Base-by-base conservation (phyloP, 23 tunicate genomes). In the Styela clava region DNA sequence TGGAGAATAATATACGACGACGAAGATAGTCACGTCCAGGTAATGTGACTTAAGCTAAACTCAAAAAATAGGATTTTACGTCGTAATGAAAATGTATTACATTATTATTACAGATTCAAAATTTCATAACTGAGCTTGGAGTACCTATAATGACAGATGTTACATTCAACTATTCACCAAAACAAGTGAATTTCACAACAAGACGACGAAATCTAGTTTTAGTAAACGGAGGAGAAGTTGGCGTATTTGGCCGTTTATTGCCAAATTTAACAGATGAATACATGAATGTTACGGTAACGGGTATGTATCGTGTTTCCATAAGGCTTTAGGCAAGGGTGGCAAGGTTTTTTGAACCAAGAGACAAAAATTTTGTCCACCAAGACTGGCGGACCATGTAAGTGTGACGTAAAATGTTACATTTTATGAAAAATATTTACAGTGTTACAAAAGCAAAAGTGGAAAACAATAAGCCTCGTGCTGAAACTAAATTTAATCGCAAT, bases 1-100 rank as follows among this genome's bases (percentile, higher is more conserved):
- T 84, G 82, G 87, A 37, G 63, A 65, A 79, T 73, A 24, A 76
- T 84, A 0, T 84, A 44, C 24, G 87, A 84, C 36, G 82, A 76
- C 67, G 82, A 69, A 0, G 87, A 76, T 24, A 79, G 81, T 19
- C 81, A 61, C 31, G 36, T 76, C 3, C 87, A 84, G 82, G 87
- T 76, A 36, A 52, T 21, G 22, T 29, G 21, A 61, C 22, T 61
- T 0, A 23, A 21, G 22, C 64, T 0, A 61, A 61, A 23, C n/a
- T 21, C n/a, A 0, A 61, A 61, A 61, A 23, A 21, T n/a, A n/a
- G n/a, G n/a, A 44, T 44, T 44, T 44, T 44, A 44, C 56, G 7
- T 44, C 9, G 12, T 5, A 44, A 44, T 44, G 56, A 44, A 5
- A 44, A 7, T 7, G 56, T 44, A 7, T 44, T 44, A 44, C 12